Evolutionary conservation across 2,888 invertebrate species (phyloP).

Genomic region (Branchipolynoe longqiensis): DNA sequence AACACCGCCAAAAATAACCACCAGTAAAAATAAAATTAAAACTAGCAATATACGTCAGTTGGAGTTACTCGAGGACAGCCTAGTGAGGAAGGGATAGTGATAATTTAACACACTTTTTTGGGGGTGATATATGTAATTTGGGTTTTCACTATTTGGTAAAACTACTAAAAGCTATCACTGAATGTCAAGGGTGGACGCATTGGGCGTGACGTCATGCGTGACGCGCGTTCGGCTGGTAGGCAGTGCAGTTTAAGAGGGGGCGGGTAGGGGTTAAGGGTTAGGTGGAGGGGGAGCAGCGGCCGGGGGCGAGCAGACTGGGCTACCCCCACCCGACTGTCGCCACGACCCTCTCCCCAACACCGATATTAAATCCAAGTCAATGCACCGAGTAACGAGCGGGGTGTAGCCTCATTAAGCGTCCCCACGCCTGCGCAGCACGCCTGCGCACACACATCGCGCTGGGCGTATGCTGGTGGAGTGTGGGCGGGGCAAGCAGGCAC

Average conservation of each 20-base stretch:
- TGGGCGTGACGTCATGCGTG: conserved; percentile 18
- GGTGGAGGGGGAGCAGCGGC: neutral
- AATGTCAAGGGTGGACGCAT: neutral
- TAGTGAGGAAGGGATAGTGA: too few relatives aligned
- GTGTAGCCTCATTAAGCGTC: conserved; percentile 33
- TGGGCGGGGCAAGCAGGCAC: neutral
- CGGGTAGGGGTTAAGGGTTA: conserved; percentile 6
- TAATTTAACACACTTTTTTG: too few relatives aligned
- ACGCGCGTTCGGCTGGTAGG: conserved; percentile 37
- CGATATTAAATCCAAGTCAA: conserved; percentile 57
- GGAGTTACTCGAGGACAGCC: too few relatives aligned
- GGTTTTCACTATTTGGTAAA: too few relatives aligned
- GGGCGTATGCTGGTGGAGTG: neutral
- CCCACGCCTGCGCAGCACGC: neutral
- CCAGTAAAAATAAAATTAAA: too few relatives aligned
- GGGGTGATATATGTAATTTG: too few relatives aligned
- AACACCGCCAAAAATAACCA: too few relatives aligned
- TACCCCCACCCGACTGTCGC: conserved; percentile 27
- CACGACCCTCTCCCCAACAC: conserved; percentile 36
- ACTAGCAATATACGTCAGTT: too few relatives aligned
- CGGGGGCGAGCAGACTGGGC: conserved; percentile 5
- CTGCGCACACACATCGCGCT: neutral
- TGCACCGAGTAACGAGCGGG: conserved; percentile 51
- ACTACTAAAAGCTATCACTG: conserved; percentile 13
- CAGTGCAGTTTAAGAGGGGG: conserved; percentile 25